phyloP scores from a whole-genome alignment of 2,113 vertebrate species.

The Xiphophorus maculatus region DNA sequence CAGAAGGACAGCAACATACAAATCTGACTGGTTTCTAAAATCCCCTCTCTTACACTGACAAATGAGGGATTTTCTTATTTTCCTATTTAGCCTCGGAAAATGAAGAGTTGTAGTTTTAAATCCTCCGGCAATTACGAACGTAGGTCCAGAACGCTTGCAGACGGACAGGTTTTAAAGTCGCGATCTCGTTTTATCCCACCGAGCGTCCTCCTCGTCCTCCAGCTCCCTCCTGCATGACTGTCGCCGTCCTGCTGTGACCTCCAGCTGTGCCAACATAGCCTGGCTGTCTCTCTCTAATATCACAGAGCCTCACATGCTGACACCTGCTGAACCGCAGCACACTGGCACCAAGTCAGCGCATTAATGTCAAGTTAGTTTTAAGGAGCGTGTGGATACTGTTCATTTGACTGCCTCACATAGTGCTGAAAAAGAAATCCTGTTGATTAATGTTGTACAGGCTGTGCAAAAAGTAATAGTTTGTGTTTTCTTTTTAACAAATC shows the following conservation, averaged over 20 bases:
- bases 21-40: neutral
- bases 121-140: no score
- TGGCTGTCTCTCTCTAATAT: constrained; percentile 8
- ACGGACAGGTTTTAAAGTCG: neutral
- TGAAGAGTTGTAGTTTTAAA: neutral
- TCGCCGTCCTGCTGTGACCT: constrained; percentile 16
- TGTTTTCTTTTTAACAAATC: neutral
- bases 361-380: constrained; percentile 12
- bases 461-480: neutral
- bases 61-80: neutral
- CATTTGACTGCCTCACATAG: neutral
- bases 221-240: constrained; percentile 10
- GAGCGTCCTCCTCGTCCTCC: neutral
- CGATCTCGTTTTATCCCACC: neutral
- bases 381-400: neutral
- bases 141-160: neutral
- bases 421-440: neutral
- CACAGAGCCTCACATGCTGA: constrained; percentile 13
- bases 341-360: neutral
- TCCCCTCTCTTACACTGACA: neutral
- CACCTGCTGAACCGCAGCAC: constrained; percentile 27
- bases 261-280: constrained; percentile 44
- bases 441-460: neutral
- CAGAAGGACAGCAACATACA: neutral
- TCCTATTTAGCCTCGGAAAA: neutral